Base-by-base conservation (phyloP, 2,888 invertebrate genomes). In the Pimpla rufipes region DNA sequence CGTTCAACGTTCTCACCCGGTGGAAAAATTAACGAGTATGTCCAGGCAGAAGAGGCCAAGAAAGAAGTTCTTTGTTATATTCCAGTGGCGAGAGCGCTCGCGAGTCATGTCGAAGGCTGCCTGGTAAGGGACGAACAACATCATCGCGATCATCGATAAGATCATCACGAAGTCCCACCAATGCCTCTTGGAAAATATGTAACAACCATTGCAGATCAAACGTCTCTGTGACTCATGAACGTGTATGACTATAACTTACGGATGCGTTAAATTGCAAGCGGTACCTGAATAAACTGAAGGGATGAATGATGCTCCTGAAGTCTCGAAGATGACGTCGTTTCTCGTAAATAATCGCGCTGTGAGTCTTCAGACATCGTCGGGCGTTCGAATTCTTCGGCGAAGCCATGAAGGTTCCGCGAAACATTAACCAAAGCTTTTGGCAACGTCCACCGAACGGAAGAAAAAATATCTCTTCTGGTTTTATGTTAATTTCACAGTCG, bases 81-180 rank as follows among this genome's bases (percentile, higher is more conserved):
- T 89, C 91, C 91, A 91, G 11, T 84, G 62, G 3, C 10, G 2
- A 10, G 73, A 77, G 52, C 73, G 66, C 0, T 59, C 37, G 11
- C 80, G 75, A 0, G 37, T 52, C 81, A 91, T 88, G 70, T 90
- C 88, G 70, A 92, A 93, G 4, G 92, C 89, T 5, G 91, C 90
- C 47, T 92, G 89, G 77, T 91, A 90, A 0, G 93, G 93, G 35
- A 92, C 83, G 29, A 87, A 57, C n/a, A 93, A 50, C 42, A 93
- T 86, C 57, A 90, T 85, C 16, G 79, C 55, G 0, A 88, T 87
- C 47, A 91, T 88, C 23, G 89, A 78, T 13, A 90, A 5, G 13
- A 93, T 89, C 92, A 94, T 93, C 21, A 89, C 59, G 57, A 90
- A 84, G 79, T 92, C 89, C 93, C 93, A 94, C 85, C 83, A 91